A percentile compares a stretch with the other conserved stretches of the same genome.
Evolutionary conservation across 2,888 invertebrate species (phyloP).

Genomic region (Slavum lentiscoides): DNA sequence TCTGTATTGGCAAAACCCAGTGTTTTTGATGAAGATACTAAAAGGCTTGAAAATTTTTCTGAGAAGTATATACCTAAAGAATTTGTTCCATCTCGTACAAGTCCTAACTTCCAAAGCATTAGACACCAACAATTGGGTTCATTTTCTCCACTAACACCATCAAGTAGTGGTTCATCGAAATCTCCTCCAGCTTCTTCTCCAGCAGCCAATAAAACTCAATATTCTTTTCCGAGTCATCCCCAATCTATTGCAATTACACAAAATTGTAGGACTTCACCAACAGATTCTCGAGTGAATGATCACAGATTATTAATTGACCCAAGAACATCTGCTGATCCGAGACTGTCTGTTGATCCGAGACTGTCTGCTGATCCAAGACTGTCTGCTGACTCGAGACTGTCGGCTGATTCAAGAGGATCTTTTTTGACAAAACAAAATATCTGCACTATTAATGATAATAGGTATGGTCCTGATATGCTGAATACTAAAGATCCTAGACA

Average conservation of each 20-base stretch:
- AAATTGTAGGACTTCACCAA: constrained; percentile 39
- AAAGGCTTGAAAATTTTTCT: constrained; percentile 84
- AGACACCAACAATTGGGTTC: constrained; percentile 55
- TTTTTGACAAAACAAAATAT: constrained; percentile 51
- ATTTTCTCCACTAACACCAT: constrained; percentile 55
- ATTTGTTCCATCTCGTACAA: constrained; percentile 60
- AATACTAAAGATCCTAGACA: constrained; percentile 48
- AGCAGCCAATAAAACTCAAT: constrained; percentile 65
- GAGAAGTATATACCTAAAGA: constrained; percentile 78
- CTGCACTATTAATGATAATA: constrained; percentile 50
- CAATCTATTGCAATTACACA: constrained; percentile 60
- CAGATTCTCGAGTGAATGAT: constrained; percentile 32
- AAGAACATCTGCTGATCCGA: constrained; percentile 20
- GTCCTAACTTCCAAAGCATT: constrained; percentile 56
- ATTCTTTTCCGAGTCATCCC: constrained; percentile 79
- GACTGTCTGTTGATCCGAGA: constrained; percentile 48
- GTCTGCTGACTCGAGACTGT: constrained; percentile 47
- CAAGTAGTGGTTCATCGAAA: constrained; percentile 56
- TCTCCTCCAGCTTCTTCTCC: constrained; percentile 56
- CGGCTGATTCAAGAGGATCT: constrained; percentile 47
- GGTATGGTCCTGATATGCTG: constrained; percentile 45
- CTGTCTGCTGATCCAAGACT: constrained; percentile 46
- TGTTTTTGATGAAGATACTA: constrained; percentile 94
- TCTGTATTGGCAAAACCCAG: constrained; percentile 89
- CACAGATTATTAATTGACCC: constrained; percentile 36